Evolutionary conservation across 2,797 vertebrate genomes (phyloP).

Genomic region (Loris lydekkerianus): DNA sequence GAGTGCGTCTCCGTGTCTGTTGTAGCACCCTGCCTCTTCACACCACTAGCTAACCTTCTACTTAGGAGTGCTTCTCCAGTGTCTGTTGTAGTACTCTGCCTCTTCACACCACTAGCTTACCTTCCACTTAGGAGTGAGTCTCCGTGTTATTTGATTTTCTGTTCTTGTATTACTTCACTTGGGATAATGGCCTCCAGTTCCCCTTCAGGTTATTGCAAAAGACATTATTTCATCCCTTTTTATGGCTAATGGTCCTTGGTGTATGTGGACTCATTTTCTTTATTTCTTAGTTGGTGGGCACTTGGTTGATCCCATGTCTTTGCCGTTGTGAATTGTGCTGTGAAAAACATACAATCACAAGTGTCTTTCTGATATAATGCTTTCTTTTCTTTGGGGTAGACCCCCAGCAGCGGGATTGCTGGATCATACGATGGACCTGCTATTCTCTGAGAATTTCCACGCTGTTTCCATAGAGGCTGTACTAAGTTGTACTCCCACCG

Average conservation of each 20-base stretch:
- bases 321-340: background rate
- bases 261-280: background rate
- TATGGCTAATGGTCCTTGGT: background rate
- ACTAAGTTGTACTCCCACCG: background rate
- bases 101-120: background rate
- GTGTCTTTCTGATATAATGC: background rate
- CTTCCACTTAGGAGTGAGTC: background rate
- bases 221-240: background rate
- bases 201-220: background rate
- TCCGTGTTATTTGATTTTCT: background rate
- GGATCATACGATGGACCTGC: background rate
- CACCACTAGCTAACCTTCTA: background rate
- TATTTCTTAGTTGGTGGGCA: background rate
- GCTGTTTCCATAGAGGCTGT: background rate
- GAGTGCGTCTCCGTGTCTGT: no score
- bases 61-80: no score
- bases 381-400: background rate
- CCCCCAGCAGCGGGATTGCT: background rate
- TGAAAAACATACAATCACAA: background rate
- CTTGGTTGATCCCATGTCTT: background rate
- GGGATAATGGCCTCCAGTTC: background rate
- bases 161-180: background rate
- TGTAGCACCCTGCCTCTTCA: background rate
- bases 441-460: background rate
- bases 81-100: background rate